These are phyloP conservation scores for Pocillopora grandis DNA, from an alignment of 92 coral and sea anemone species.

Conservation along the genomic window DNA sequence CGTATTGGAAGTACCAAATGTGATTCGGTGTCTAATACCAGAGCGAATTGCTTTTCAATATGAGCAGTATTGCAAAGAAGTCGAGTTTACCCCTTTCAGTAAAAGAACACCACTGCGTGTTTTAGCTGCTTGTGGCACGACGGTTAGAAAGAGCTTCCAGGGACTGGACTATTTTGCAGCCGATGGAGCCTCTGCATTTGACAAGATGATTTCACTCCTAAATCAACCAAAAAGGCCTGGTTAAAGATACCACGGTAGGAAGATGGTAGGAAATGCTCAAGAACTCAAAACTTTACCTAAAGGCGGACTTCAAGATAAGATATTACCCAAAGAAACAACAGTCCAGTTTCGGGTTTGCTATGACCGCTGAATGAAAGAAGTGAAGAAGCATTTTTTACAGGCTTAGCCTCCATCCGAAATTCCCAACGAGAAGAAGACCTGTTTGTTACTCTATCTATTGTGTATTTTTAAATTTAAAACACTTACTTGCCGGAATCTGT, in stretches of 20 bases:
- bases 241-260: neutral
- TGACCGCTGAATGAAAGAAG: no score
- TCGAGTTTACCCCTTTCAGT: constrained; percentile 48
- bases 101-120: constrained; percentile 35
- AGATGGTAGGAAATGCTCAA: constrained; percentile 15
- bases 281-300: constrained; percentile 38
- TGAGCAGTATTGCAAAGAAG: no score
- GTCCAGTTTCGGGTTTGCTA: no score
- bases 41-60: no score
- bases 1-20: no score
- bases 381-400: neutral
- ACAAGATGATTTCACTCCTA: constrained; percentile 24
- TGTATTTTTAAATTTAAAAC: no score
- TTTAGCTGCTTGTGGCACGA: constrained; percentile 35
- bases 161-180: constrained; percentile 56
- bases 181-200: constrained; percentile 55
- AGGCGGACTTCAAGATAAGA: constrained; percentile 36
- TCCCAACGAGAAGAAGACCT: no score
- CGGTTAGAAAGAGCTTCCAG: constrained; percentile 50
- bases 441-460: no score
- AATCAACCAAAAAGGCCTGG: constrained; percentile 20
- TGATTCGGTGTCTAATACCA: no score
- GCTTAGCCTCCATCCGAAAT: no score
- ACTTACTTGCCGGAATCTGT: no score
- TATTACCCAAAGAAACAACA: neutral